Evolutionary conservation across 2,797 vertebrate species (phyloP).

Genomic region (Podarcis siculus): DNA sequence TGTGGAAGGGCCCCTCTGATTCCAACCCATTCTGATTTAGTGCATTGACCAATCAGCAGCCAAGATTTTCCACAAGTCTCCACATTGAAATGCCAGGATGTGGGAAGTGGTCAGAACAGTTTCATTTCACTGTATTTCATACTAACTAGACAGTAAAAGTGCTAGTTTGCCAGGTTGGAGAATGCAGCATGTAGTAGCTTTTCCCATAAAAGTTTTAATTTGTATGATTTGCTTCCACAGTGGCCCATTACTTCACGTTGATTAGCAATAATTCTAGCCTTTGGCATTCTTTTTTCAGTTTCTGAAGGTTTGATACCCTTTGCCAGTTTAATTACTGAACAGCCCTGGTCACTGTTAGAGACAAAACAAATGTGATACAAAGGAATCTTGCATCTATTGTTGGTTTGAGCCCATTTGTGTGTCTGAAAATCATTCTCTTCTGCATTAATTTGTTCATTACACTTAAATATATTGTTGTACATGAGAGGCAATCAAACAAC

Average conservation of each 20-base stretch:
- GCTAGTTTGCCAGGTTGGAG: constrained; percentile 25
- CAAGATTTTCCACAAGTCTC: constrained; percentile 26
- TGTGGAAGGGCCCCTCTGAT: not conserved
- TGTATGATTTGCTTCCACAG: constrained; percentile 39
- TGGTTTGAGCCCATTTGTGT: constrained; percentile 28
- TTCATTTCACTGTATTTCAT: constrained; percentile 47
- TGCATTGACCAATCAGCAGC: not conserved
- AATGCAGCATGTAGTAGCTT: constrained; percentile 22
- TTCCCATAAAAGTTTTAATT: not conserved
- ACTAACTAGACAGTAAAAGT: constrained; percentile 41
- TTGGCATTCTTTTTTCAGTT: constrained; percentile 20
- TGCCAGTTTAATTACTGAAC: constrained; percentile 18
- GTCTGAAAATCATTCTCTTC: constrained; percentile 42
- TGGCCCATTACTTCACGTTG: constrained; percentile 32
- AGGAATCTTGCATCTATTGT: not conserved
- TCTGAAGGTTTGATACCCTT: constrained; percentile 31
- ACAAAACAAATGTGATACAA: constrained; percentile 28
- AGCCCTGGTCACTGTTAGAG: constrained; percentile 26
- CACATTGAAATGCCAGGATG: not conserved
- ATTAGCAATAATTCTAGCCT: constrained; percentile 50
- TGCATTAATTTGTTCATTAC: constrained; percentile 18
- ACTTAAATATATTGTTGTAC: constrained; percentile 41
- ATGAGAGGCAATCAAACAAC: constrained; percentile 49
- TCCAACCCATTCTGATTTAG: not conserved
- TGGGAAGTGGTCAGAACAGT: constrained; percentile 19